Conservation (phyloP, 2,888 invertebrate genomes). For the Tetrapedia diversipes region DNA sequence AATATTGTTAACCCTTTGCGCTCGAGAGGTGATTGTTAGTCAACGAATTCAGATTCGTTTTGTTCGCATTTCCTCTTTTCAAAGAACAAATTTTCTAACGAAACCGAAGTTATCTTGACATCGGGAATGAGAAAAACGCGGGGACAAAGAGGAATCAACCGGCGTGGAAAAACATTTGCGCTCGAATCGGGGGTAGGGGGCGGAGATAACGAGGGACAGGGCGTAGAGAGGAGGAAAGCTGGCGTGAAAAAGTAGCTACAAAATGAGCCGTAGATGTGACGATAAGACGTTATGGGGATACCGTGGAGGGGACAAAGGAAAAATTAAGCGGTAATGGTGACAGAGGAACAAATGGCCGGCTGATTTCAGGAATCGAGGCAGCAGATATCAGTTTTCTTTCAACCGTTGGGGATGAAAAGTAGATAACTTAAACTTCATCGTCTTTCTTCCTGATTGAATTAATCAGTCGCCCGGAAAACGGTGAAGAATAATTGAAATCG, state of each 20-base stretch:
- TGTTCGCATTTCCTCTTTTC: neutral
- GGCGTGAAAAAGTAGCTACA: constrained; percentile 35
- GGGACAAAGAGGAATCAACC: neutral
- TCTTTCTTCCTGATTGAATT: neutral
- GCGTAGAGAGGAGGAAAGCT: neutral
- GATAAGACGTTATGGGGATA: constrained; percentile 23
- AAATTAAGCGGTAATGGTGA: constrained; percentile 4
- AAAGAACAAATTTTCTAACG: neutral
- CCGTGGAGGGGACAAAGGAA: constrained; percentile 3
- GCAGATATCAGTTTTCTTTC: neutral
- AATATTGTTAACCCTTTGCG: no score
- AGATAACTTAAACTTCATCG: neutral
- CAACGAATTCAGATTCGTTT: neutral
- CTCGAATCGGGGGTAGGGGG: neutral
- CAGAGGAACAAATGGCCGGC: constrained; percentile 1
- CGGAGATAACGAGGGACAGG: constrained; percentile 28
- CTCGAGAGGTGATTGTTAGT: no score
- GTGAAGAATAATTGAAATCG: neutral
- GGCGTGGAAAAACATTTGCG: constrained; percentile 1
- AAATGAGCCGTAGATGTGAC: constrained; percentile 32
- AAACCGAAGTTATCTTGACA: neutral
- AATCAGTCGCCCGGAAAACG: neutral
- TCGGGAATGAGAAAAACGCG: neutral
- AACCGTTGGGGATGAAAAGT: neutral
- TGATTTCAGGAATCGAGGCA: neutral